Evolutionary conservation across 1,140 invertebrate genomes (phyloP).

Genomic region (Mizuhopecten yessoensis): DNA sequence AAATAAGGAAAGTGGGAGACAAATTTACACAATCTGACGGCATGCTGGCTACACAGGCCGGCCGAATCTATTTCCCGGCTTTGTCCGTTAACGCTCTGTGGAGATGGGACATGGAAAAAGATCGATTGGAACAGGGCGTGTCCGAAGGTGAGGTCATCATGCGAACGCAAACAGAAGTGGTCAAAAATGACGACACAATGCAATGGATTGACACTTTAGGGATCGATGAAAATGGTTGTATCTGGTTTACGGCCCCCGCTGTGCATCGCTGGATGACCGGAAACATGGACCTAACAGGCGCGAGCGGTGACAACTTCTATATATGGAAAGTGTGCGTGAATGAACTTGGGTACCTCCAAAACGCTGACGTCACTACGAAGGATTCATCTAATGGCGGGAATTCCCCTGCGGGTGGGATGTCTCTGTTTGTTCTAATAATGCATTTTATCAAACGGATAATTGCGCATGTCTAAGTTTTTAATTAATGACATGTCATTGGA

Average conservation of each 20-base stretch:
- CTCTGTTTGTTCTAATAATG: not conserved
- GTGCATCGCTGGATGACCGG: conserved; percentile 2
- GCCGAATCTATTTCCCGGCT: conserved; percentile 48
- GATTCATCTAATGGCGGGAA: not conserved
- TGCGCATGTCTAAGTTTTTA: too few relatives aligned
- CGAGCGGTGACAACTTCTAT: conserved; percentile 52
- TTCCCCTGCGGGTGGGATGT: not conserved
- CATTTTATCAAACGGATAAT: not conserved
- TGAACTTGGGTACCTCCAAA: conserved; percentile 56
- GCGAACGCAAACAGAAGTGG: not conserved
- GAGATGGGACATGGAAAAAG: conserved; percentile 48
- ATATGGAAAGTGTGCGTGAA: conserved; percentile 62
- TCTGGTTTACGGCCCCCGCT: conserved; percentile 60
- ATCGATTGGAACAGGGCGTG: conserved; percentile 29
- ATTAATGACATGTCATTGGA: too few relatives aligned
- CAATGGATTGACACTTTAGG: conserved; percentile 63
- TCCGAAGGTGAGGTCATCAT: conserved; percentile 47
- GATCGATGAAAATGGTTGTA: conserved; percentile 58
- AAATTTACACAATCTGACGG: conserved; percentile 46
- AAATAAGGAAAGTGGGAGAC: conserved; percentile 49
- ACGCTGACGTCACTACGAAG: conserved; percentile 50
- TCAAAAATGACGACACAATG: conserved; percentile 47
- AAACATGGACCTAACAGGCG: not conserved
- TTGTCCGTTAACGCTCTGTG: conserved; percentile 51
- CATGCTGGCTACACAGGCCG: conserved; percentile 47